Base-by-base conservation (phyloP, 2,797 vertebrate genomes). In the Tympanoctomys barrerae region DNA sequence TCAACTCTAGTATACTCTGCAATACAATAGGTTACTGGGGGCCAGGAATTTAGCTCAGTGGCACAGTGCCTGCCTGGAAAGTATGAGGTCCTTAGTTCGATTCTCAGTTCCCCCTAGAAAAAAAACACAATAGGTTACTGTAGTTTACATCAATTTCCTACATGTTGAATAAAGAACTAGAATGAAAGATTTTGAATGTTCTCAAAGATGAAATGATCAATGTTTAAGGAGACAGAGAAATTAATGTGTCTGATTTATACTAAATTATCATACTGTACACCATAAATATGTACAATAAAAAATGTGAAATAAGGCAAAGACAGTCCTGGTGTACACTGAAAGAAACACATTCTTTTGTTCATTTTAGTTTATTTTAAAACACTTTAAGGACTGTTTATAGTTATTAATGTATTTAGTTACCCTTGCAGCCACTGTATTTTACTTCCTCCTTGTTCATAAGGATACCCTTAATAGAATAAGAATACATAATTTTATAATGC, bases 281-380 rank as follows among this genome's bases (percentile, higher is more conserved):
- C 57, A 7, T 7, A n/a, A 52, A 71, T 82, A 90, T 46, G 28
- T 59, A 33, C 12, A 81, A 81, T n/a, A 73, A 71, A 81, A 71
- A 46, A 14, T 61, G 21, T 8, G 21, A 14, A 24, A 68, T 16
- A 89, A 70, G 36, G 10, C 49, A 75, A 83, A 92, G n/a, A 86
- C 5, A 93, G 21, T 2, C 8, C 61, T 87, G 26, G 18, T 79
- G 16, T 1, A 59, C 7, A 62, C 2, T 19, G n/a, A 0, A 86
- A 62, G 18, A 88, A 87, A 93, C 7, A 79, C 52, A 52, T 78
- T 14, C 4, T 31, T 28, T 78, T 22, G 12, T 64, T 95, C 42
- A 62, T 46, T 91, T 78, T 88, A 16, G 21, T 59, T 91, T 86
- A 39, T 81, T 95, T 93, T 68, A 89, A 91, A 89, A 79, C 1